A percentile compares a stretch with the other conserved stretches of the same genome.
Evolutionary conservation across 2,888 invertebrate genomes (phyloP).

Genomic region (Andrena bucephala): DNA sequence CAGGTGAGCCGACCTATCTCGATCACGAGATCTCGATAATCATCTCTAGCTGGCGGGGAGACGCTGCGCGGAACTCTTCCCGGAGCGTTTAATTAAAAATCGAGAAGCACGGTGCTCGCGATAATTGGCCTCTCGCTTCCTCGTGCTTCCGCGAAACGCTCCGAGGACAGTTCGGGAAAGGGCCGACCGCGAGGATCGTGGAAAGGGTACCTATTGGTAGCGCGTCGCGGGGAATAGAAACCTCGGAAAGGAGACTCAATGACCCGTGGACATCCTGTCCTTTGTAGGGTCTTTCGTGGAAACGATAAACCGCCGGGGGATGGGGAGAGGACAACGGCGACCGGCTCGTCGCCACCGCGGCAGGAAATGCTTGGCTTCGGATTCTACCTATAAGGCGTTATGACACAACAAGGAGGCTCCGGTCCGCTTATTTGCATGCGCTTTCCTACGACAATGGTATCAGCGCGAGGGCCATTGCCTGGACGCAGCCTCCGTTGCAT

Average conservation of each 20-base stretch:
- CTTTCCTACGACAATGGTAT: constrained; percentile 77
- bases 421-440: constrained; percentile 77
- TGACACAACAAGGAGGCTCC: constrained; percentile 73
- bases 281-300: constrained; percentile 75
- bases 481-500: constrained; percentile 45
- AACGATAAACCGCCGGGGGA: constrained; percentile 70
- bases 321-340: constrained; percentile 38
- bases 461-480: constrained; percentile 60
- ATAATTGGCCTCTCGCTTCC: constrained; percentile 39
- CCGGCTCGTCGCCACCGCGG: constrained; percentile 63
- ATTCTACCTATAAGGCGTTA: constrained; percentile 79
- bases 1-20: constrained; percentile 26
- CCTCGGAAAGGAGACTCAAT: constrained; percentile 70
- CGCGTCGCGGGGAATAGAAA: constrained; percentile 64
- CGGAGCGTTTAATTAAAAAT: constrained; percentile 53
- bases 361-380: constrained; percentile 70
- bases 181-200: constrained; percentile 30
- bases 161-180: constrained; percentile 33
- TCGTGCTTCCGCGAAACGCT: constrained; percentile 39
- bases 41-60: constrained; percentile 12
- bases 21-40: constrained; percentile 29
- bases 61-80: constrained; percentile 25
- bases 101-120: constrained; percentile 28
- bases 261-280: constrained; percentile 74
- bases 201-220: constrained; percentile 26